Evolutionary conservation across 2,888 invertebrate genomes (phyloP), one percentile per base, ranked within the genome.

Genomic region (Aporophyla nigra): DNA sequence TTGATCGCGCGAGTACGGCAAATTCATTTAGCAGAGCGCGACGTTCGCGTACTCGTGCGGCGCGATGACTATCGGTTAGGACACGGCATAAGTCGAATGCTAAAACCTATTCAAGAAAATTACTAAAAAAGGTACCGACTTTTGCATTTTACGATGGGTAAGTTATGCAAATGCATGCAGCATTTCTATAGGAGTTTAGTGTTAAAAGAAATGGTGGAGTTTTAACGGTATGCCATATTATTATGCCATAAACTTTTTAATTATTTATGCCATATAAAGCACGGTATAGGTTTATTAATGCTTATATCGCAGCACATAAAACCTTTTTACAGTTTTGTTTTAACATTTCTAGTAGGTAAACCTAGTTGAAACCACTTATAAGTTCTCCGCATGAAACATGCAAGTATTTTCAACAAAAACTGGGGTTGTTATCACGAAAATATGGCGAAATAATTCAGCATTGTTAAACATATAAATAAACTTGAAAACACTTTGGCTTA

Each of bases 391-490:
- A 43, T 61, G n/a, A 33, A 69, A 54, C 19, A 46, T 27, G 40
- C 49, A 59, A 19, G 19, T 54, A 59, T 40, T 74, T 82, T 59
- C 21, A 53, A 9, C 24, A 59, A 19, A 5, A 33, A 12, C 19
- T 21, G n/a, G 12, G 19, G n/a, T n/a, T n/a, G 24, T 49, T 33
- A 46, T 46, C 3, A 54, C 33, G 12, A 74, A 62, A 77, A 19
- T 74, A 27, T 68, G 73, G 27, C 27, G 19, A 46, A 71, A 71
- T 68, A 40, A 54, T 40, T 65, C 10, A 70, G 27, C 16, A 54
- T 49, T 65, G 14, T 40, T 66, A 19, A 33, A 59, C 58, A 79
- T 53, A 19, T 46, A 59, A 63, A 79, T 53, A 66, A 66, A 78
- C n/a, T 70, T 73, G 27, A 62, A 66, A 61, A 53, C 21, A 74